phyloP scores from a whole-genome alignment of 2,113 vertebrate genomes.

The Hirundichthys speculiger region DNA sequence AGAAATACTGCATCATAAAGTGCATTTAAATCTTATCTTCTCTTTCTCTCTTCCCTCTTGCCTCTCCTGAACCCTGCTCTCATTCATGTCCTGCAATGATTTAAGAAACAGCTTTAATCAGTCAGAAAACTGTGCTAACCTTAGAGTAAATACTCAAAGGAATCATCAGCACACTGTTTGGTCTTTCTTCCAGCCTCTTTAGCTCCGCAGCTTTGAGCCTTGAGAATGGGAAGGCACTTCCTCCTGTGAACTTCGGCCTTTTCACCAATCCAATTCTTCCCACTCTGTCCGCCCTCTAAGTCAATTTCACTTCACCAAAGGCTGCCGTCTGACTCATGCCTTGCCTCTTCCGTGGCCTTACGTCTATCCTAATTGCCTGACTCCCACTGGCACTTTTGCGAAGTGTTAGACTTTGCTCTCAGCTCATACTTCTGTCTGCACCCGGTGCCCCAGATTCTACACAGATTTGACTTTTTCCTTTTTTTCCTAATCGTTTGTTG shows the following conservation, averaged over 20 bases:
- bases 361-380: constrained; percentile 67
- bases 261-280: constrained; percentile 46
- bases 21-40: no score
- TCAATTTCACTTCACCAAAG: constrained; percentile 51
- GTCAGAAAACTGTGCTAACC: constrained; percentile 44
- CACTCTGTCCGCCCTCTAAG: constrained; percentile 38
- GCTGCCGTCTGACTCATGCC: constrained; percentile 56
- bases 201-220: constrained; percentile 23
- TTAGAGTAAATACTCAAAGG: constrained; percentile 35
- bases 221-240: background rate
- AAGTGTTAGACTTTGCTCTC: constrained; percentile 44
- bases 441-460: constrained; percentile 28
- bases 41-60: no score
- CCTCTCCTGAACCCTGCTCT: no score
- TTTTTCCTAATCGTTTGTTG: background rate
- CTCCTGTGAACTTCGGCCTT: constrained; percentile 35
- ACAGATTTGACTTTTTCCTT: constrained; percentile 6
- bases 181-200: constrained; percentile 11
- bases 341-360: constrained; percentile 45
- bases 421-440: constrained; percentile 24
- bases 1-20: no score
- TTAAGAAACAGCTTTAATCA: no score
- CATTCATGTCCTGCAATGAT: no score
- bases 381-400: constrained; percentile 60
- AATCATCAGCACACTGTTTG: constrained; percentile 3